Conservation (phyloP, 1,140 invertebrate species). For the Drosophila auraria region DNA sequence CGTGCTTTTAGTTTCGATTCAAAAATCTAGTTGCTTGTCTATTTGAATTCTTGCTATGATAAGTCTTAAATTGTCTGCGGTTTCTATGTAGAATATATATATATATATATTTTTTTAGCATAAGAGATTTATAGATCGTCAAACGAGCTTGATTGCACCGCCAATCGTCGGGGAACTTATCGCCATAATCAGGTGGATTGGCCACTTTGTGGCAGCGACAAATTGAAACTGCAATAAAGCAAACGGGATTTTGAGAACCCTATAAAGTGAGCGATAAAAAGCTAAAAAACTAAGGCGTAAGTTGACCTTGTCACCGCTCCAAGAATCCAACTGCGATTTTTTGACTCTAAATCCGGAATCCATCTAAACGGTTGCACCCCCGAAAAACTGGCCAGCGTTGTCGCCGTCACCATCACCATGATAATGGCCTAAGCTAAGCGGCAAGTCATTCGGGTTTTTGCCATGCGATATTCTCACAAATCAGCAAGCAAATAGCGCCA, state of each 20-base stretch:
- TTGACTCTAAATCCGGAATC: slow-evolving; percentile 27
- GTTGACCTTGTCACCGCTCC: slow-evolving; percentile 25
- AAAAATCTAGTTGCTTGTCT: slow-evolving; percentile 6
- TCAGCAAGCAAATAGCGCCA: slow-evolving; percentile 49
- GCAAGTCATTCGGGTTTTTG: slow-evolving; percentile 59
- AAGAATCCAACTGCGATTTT: slow-evolving; percentile 11
- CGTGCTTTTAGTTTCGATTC: background rate
- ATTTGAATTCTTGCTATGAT: slow-evolving; percentile 3
- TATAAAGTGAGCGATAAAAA: slow-evolving; percentile 38
- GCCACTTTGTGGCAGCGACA: slow-evolving; percentile 3
- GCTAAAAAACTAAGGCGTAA: slow-evolving; percentile 18
- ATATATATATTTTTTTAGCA: background rate
- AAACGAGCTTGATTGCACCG: slow-evolving; percentile 17
- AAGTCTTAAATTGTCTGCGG: background rate
- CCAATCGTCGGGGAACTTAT: slow-evolving; percentile 5
- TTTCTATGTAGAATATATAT: background rate
- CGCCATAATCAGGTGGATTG: slow-evolving; percentile 11
- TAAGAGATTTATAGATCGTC: slow-evolving; percentile 1
- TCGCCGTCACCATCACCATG: slow-evolving; percentile 30
- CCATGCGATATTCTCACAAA: slow-evolving; percentile 39
- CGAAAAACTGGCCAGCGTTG: slow-evolving; percentile 27
- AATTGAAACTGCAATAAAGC: slow-evolving; percentile 32
- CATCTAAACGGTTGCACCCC: slow-evolving; percentile 44
- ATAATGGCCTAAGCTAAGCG: slow-evolving; percentile 49
- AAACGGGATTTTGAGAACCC: slow-evolving; percentile 37